A percentile compares a stretch with the other conserved stretches of the same genome.
Evolutionary conservation across 2,888 invertebrate genomes (phyloP).

Genomic region (Thera obeliscata): DNA sequence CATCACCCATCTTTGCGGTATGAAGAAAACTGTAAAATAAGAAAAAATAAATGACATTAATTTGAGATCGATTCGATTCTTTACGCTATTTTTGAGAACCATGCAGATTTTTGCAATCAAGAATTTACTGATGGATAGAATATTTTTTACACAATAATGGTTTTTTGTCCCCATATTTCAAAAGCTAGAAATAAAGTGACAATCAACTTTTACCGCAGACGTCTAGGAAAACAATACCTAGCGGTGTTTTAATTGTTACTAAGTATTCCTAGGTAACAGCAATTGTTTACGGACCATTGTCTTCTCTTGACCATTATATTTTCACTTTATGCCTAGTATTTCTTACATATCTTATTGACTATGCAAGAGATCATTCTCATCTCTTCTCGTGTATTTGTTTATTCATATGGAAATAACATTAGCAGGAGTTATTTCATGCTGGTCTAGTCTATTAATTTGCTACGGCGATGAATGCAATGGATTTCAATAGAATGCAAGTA

Average conservation of each 20-base stretch:
- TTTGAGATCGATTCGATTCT: not conserved
- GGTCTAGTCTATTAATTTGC: constrained; percentile 1
- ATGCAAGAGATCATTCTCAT: not conserved
- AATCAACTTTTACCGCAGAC: no score
- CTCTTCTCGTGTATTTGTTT: not conserved
- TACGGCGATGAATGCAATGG: constrained; percentile 9
- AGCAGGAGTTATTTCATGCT: constrained; percentile 6
- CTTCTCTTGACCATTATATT: not conserved
- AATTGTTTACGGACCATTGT: not conserved
- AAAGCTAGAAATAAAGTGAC: not conserved
- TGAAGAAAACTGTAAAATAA: constrained; percentile 81
- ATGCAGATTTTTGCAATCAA: not conserved
- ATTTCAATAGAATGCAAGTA: constrained; percentile 6
- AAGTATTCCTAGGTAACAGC: not conserved
- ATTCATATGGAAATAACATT: constrained; percentile 10
- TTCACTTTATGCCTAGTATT: no score
- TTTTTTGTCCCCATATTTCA: not conserved
- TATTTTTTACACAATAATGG: no score
- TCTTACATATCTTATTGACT: not conserved
- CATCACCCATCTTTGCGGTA: constrained; percentile 89
- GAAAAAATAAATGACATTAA: not conserved
- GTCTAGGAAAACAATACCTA: not conserved
- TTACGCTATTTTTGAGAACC: not conserved
- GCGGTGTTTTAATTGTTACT: constrained; percentile 2
- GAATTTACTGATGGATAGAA: no score